Evolutionary conservation across 2,888 invertebrate genomes (phyloP).

Genomic region (Apamea crenata): DNA sequence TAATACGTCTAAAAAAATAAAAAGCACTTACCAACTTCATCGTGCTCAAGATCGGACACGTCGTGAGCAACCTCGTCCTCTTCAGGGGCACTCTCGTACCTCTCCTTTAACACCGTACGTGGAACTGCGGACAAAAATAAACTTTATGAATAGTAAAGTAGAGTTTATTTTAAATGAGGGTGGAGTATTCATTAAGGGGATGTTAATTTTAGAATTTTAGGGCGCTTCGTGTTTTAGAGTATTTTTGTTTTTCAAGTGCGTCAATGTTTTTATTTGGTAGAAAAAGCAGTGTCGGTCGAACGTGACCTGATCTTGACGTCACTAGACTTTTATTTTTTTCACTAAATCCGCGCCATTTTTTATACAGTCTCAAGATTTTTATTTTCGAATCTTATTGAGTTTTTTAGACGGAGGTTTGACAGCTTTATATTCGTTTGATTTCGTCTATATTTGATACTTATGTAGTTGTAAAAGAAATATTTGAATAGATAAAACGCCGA

Average conservation of each 20-base stretch:
- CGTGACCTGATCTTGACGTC: constrained; percentile 72
- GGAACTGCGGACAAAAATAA: constrained; percentile 92
- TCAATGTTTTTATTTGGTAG: constrained; percentile 68
- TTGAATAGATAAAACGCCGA: constrained; percentile 57
- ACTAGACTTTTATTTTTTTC: constrained; percentile 60
- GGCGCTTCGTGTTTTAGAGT: constrained; percentile 77
- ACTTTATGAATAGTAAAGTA: constrained; percentile 72
- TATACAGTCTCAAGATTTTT: constrained; percentile 61
- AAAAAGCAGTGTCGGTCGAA: constrained; percentile 69
- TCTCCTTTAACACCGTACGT: constrained; percentile 95
- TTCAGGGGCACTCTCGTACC: constrained; percentile 94
- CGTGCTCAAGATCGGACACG: constrained; percentile 86
- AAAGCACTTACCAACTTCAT: constrained; percentile 89
- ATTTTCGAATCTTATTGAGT: constrained; percentile 68
- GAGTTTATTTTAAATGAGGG: constrained; percentile 61
- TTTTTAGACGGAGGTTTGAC: constrained; percentile 68
- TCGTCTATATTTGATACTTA: constrained; percentile 51
- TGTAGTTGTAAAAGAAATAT: constrained; percentile 47
- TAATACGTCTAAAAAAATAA: constrained; percentile 63
- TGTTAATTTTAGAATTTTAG: constrained; percentile 85
- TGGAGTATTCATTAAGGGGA: constrained; percentile 77
- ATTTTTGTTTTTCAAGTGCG: constrained; percentile 78
- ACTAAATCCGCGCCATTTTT: constrained; percentile 58
- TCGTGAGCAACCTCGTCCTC: constrained; percentile 93
- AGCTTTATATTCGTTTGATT: constrained; percentile 62